phyloP scores from a whole-genome alignment of 2,888 invertebrate genomes.

The Acheta domesticus region DNA sequence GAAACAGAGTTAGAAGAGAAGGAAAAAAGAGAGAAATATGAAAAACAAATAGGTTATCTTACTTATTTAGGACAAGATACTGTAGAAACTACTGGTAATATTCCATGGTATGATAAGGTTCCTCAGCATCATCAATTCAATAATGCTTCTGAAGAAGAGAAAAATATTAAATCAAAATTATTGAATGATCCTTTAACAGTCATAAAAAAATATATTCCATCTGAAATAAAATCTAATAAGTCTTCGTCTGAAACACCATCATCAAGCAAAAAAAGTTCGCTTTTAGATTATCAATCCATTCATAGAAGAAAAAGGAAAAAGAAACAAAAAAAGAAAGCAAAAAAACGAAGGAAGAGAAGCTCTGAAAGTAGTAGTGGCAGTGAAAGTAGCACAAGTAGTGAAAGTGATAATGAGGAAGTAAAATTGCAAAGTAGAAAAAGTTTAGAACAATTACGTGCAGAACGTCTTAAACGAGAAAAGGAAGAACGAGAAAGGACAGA shows the following conservation, averaged over 20 bases:
- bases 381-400: constrained; percentile 23
- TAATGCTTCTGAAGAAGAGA: neutral
- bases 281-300: constrained; percentile 34
- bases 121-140: constrained; percentile 52
- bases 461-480: constrained; percentile 75
- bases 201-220: constrained; percentile 59
- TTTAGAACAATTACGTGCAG: constrained; percentile 68
- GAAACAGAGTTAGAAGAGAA: constrained; percentile 88
- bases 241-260: neutral
- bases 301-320: constrained; percentile 38
- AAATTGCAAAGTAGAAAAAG: neutral
- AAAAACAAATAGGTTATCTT: constrained; percentile 94
- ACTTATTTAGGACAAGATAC: constrained; percentile 94
- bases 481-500: constrained; percentile 71
- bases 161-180: constrained; percentile 42
- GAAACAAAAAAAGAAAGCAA: constrained; percentile 45
- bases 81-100: constrained; percentile 77
- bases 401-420: constrained; percentile 23
- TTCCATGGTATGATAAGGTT: constrained; percentile 82
- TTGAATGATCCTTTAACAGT: constrained; percentile 69
- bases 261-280: constrained; percentile 19
- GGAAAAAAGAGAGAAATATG: constrained; percentile 91
- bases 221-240: constrained; percentile 36
- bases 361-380: constrained; percentile 35
- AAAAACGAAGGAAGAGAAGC: constrained; percentile 45